These are phyloP conservation scores for Ranitomeya variabilis DNA, from an alignment of 2,113 vertebrate species.

Conservation along the genomic window DNA sequence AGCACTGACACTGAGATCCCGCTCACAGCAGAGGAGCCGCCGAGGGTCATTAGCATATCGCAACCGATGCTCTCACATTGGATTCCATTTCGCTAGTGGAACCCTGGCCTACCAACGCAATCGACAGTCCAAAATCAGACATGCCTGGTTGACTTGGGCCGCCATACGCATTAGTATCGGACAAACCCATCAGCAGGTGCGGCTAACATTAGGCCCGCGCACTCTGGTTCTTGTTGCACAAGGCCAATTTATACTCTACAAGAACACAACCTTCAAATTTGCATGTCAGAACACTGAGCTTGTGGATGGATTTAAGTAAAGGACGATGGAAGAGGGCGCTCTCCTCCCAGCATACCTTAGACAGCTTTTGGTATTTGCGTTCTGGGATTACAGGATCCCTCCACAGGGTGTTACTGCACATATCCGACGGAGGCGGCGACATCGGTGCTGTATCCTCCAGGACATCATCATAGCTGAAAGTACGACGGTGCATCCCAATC, in stretches of 20 bases:
- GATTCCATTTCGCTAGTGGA: no score
- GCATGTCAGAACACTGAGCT: neutral
- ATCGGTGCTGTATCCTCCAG: conserved; percentile 82
- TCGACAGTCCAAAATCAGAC: no score
- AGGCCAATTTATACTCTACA: neutral
- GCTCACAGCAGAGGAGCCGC: no score
- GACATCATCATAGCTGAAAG: conserved; percentile 86
- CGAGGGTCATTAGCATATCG: no score
- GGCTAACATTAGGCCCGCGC: no score
- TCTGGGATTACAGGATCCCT: conserved; percentile 85
- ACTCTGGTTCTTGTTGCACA: no score
- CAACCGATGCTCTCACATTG: no score
- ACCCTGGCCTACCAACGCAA: no score
- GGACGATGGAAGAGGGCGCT: neutral
- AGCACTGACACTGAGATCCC: no score
- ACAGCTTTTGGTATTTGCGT: conserved; percentile 81
- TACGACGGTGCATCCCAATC: conserved; percentile 75
- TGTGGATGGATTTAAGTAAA: neutral
- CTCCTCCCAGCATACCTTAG: conserved; percentile 75
- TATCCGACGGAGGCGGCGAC: conserved; percentile 84
- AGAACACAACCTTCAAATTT: neutral
- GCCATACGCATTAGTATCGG: no score
- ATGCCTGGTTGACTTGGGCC: no score
- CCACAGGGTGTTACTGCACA: conserved; percentile 79
- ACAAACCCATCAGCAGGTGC: no score